Conservation (phyloP, 53 echinoderm and acorn worm species). For the Temnopleurus reevesii region DNA sequence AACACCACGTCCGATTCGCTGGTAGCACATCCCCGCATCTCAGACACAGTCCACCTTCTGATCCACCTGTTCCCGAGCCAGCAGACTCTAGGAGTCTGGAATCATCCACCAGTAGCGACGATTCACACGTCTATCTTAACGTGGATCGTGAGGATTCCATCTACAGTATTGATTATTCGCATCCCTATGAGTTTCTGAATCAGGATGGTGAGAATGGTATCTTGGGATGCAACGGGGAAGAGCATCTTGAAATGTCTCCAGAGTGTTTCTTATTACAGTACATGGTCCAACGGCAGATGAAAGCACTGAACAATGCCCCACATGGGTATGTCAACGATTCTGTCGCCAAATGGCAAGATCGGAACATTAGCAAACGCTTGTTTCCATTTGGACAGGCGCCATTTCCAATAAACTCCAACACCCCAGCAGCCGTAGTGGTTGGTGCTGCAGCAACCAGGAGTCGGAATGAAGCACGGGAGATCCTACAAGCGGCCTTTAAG, state of each 20-base stretch:
- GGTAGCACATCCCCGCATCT: constrained; percentile 36
- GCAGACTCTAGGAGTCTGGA: constrained; percentile 35
- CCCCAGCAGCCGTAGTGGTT: constrained; percentile 40
- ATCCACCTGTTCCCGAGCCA: constrained; percentile 30
- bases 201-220: constrained; percentile 64
- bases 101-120: constrained; percentile 29
- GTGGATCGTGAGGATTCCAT: constrained; percentile 67
- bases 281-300: constrained; percentile 61
- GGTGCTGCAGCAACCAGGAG: constrained; percentile 44
- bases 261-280: constrained; percentile 54
- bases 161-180: constrained; percentile 72
- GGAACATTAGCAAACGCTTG: constrained; percentile 54
- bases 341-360: constrained; percentile 70
- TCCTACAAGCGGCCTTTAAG: constrained; percentile 26
- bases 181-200: constrained; percentile 69
- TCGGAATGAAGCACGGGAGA: constrained; percentile 49
- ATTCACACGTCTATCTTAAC: constrained; percentile 72
- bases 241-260: constrained; percentile 38
- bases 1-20: constrained; percentile 39
- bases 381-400: constrained; percentile 57
- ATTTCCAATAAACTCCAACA: constrained; percentile 65
- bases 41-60: background rate
- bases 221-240: constrained; percentile 25
- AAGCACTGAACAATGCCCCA: constrained; percentile 64
- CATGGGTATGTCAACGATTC: constrained; percentile 82